A percentile compares a stretch with the other conserved stretches of the same genome.
phyloP scores from a whole-genome alignment of 1,140 invertebrate species.

The Battus philenor region DNA sequence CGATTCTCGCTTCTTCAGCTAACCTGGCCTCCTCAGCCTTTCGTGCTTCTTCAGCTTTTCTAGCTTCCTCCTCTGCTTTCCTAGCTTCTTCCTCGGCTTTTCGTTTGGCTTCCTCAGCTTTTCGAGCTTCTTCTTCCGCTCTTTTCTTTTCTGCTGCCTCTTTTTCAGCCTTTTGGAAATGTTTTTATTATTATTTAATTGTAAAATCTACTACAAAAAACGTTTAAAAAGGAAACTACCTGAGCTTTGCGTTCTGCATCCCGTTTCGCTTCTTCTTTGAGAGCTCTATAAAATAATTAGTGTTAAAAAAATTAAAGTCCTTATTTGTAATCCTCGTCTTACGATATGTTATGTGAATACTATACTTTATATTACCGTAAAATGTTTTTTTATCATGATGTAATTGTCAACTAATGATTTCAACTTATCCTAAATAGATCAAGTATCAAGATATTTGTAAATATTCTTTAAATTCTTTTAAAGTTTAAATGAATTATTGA shows the following conservation, averaged over 20 bases:
- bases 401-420: no score
- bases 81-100: constrained; percentile 55
- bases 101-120: constrained; percentile 63
- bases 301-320: constrained; percentile 11
- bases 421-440: no score
- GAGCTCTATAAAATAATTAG: constrained; percentile 68
- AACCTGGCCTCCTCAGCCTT: constrained; percentile 73
- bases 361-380: no score
- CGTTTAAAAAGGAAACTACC: constrained; percentile 40
- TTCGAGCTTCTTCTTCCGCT: constrained; percentile 74
- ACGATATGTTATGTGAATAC: no score
- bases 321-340: neutral
- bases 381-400: no score
- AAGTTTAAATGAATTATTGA: no score
- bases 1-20: constrained; percentile 73
- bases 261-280: constrained; percentile 72
- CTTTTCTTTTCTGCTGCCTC: constrained; percentile 47
- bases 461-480: no score
- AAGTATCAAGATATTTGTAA: no score
- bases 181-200: no score
- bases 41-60: constrained; percentile 70
- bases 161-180: constrained; percentile 32
- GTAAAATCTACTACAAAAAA: no score
- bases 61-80: constrained; percentile 71
- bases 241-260: constrained; percentile 68